phyloP scores from a whole-genome alignment of 2,888 invertebrate genomes.

The Xestoiulus laeticollis region DNA sequence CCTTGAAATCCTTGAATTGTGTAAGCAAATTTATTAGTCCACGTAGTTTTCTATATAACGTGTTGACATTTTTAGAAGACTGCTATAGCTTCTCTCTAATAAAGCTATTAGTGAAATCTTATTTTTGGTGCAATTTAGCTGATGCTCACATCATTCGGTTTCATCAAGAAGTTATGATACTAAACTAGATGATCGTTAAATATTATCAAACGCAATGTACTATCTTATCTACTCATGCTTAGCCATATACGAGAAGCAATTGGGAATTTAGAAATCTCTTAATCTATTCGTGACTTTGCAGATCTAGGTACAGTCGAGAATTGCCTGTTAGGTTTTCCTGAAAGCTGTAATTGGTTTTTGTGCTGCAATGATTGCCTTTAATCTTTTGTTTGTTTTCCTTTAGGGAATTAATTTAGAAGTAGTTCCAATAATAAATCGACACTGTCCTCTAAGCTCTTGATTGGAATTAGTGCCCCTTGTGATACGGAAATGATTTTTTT shows the following conservation, averaged over 20 bases:
- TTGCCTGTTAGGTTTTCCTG: background rate
- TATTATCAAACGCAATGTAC: background rate
- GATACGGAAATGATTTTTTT: background rate
- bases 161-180: background rate
- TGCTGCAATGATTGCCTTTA: constrained; percentile 11
- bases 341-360: constrained; percentile 23
- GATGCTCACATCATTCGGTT: background rate
- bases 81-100: too few relatives aligned
- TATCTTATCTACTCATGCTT: background rate
- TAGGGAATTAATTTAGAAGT: background rate
- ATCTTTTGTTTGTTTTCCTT: constrained; percentile 37
- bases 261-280: background rate
- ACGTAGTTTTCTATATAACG: too few relatives aligned
- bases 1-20: too few relatives aligned
- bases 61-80: too few relatives aligned
- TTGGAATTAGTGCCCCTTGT: background rate
- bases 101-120: background rate
- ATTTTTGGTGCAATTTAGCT: background rate
- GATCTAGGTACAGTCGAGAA: background rate
- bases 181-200: background rate
- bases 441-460: background rate
- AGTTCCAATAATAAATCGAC: background rate
- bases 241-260: background rate
- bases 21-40: too few relatives aligned
- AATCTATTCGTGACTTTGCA: background rate